These are phyloP conservation scores for Sebastolobus altivelis DNA, from an alignment of 2,797 vertebrate genomes.

Conservation along the genomic window DNA sequence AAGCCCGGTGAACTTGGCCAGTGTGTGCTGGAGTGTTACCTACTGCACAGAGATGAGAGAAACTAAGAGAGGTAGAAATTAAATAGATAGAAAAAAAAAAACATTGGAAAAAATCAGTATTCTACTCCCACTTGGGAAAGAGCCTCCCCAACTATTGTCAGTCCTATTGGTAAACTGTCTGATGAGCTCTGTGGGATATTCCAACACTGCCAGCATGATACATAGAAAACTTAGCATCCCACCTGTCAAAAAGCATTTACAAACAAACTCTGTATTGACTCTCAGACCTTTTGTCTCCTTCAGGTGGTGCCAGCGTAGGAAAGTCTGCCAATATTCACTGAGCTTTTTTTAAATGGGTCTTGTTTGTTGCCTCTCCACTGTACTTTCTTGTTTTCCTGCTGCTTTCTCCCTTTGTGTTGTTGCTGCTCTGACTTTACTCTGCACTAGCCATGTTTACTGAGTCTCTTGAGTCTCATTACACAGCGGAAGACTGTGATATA, in stretches of 20 bases:
- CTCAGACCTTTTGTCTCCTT: constrained; percentile 15
- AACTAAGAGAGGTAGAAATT: background rate
- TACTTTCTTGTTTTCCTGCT: background rate
- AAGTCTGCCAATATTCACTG: constrained; percentile 1
- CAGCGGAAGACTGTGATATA: background rate
- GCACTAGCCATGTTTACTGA: background rate
- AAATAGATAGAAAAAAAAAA: background rate
- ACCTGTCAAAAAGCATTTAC: background rate
- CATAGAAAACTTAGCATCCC: background rate
- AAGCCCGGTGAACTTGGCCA: background rate
- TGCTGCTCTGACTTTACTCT: background rate
- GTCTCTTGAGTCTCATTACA: background rate
- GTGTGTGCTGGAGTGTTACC: background rate
- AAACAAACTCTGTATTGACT: constrained; percentile 8
- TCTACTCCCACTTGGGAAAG: background rate
- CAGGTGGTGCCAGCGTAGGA: background rate
- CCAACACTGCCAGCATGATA: background rate
- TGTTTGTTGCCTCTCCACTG: constrained; percentile 1
- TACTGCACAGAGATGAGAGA: background rate
- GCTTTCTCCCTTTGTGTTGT: background rate
- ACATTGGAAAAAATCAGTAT: too few species aligned
- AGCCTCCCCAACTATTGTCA: background rate
- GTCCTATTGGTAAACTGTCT: constrained; percentile 11
- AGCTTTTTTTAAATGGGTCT: background rate
- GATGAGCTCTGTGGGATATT: constrained; percentile 14